Percentiles rank a stretch among this genome's conserved stretches.
phyloP scores from a whole-genome alignment of 2,888 invertebrate genomes.

The Drosophila fulvimacula region DNA sequence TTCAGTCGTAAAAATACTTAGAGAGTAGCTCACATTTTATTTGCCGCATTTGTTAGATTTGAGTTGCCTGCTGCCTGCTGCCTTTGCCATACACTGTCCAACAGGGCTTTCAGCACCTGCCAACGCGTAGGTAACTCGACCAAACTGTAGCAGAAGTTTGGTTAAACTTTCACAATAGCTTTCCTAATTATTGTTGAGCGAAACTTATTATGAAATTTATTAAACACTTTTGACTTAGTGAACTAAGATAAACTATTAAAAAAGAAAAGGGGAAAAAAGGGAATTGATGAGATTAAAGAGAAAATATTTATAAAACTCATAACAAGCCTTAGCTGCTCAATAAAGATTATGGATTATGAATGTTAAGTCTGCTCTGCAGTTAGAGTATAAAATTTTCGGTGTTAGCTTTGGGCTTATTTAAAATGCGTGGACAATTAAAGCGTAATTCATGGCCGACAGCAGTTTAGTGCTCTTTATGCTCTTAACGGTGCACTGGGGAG shows the following conservation, averaged over 20 bases:
- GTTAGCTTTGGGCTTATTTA: slow-evolving; percentile 27
- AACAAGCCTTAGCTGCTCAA: not conserved
- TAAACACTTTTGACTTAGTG: not conserved
- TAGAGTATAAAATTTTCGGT: slow-evolving; percentile 36
- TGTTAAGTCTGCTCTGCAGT: not conserved
- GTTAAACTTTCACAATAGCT: not conserved
- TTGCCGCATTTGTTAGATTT: slow-evolving; percentile 43
- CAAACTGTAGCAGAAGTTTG: not conserved
- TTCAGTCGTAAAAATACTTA: slow-evolving; percentile 29
- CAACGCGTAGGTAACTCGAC: not conserved
- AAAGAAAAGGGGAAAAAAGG: not conserved
- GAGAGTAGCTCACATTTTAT: slow-evolving; percentile 42
- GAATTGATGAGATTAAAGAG: not conserved
- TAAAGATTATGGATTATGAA: not conserved
- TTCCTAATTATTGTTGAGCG: not conserved
- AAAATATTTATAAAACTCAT: not conserved
- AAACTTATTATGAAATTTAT: not conserved
- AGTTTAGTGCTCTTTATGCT: slow-evolving; percentile 78
- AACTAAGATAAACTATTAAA: not conserved
- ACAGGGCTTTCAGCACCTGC: not conserved
- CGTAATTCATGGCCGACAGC: slow-evolving; percentile 76
- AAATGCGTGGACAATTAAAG: slow-evolving; percentile 71
- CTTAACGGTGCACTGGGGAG: slow-evolving; percentile 76
- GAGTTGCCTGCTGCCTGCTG: slow-evolving; percentile 11
- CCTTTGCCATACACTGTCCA: slow-evolving; percentile 22